Conservation (phyloP, 1,140 invertebrate genomes). For the Bilobella aurantiaca region DNA sequence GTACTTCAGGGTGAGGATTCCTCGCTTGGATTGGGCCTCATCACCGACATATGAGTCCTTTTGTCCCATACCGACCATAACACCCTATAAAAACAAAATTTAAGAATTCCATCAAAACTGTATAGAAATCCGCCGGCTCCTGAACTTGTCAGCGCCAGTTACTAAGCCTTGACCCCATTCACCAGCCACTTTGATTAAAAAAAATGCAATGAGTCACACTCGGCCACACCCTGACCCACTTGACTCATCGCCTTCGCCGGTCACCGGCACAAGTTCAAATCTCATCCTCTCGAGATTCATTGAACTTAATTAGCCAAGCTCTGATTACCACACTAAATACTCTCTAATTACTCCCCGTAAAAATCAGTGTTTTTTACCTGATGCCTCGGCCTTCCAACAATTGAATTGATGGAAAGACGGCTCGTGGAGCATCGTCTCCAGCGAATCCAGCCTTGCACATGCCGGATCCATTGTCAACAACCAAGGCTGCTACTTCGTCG, state of each 20-base stretch:
- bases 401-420: conserved; percentile 48
- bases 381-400: conserved; percentile 46
- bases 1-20: conserved; percentile 82
- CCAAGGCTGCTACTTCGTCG: conserved; percentile 61
- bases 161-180: too few species aligned
- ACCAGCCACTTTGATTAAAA: too few species aligned
- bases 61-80: conserved; percentile 92
- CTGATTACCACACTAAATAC: too few species aligned
- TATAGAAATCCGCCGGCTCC: too few species aligned
- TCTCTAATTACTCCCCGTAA: too few species aligned
- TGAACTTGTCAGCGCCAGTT: too few species aligned
- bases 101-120: background rate
- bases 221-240: conserved; percentile 4
- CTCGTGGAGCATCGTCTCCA: conserved; percentile 49
- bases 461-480: conserved; percentile 53
- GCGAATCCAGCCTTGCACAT: conserved; percentile 54
- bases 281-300: too few species aligned
- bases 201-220: background rate
- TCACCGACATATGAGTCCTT: conserved; percentile 81
- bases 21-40: conserved; percentile 82
- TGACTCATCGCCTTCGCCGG: too few species aligned
- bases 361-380: conserved; percentile 36
- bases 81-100: conserved; percentile 48
- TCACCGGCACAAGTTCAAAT: too few species aligned
- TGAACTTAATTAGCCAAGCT: too few species aligned